phyloP scores from a whole-genome alignment of 1,140 invertebrate species.

The Drosophila leontia region DNA sequence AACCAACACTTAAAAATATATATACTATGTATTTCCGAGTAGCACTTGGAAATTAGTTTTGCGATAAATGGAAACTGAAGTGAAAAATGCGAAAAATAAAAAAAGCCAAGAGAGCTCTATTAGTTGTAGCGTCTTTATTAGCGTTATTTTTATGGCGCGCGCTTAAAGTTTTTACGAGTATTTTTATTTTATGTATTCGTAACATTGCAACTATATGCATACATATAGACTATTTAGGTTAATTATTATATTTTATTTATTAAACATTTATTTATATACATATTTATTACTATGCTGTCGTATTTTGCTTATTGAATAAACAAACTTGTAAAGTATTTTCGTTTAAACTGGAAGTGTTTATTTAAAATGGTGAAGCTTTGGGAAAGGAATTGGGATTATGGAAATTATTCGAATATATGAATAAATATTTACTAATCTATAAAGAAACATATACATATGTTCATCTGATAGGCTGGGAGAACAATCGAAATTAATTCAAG shows the following conservation, averaged over 20 bases:
- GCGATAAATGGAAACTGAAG: conserved; percentile 49
- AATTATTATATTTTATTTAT: conserved; percentile 77
- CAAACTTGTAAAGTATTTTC: conserved; percentile 48
- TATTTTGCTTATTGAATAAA: conserved; percentile 72
- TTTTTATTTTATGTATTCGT: conserved; percentile 46
- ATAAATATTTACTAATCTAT: no score
- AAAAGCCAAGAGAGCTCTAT: conserved; percentile 73
- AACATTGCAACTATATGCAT: conserved; percentile 28
- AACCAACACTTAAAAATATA: conserved; percentile 39
- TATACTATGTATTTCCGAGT: background rate
- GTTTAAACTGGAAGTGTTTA: conserved; percentile 27
- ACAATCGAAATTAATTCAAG: no score
- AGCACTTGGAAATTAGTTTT: conserved; percentile 68
- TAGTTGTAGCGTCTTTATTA: conserved; percentile 61
- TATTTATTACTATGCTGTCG: conserved; percentile 69
- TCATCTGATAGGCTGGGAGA: no score
- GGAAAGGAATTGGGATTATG: no score
- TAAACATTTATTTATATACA: conserved; percentile 65
- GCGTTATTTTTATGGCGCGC: conserved; percentile 55
- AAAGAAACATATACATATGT: no score
- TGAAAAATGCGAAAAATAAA: conserved; percentile 13
- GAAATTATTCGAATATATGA: background rate
- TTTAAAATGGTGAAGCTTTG: background rate
- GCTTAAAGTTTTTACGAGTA: conserved; percentile 49
- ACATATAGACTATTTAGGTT: conserved; percentile 61